phyloP scores from a whole-genome alignment of 2,888 invertebrate species.

The Schizaphis graminum region DNA sequence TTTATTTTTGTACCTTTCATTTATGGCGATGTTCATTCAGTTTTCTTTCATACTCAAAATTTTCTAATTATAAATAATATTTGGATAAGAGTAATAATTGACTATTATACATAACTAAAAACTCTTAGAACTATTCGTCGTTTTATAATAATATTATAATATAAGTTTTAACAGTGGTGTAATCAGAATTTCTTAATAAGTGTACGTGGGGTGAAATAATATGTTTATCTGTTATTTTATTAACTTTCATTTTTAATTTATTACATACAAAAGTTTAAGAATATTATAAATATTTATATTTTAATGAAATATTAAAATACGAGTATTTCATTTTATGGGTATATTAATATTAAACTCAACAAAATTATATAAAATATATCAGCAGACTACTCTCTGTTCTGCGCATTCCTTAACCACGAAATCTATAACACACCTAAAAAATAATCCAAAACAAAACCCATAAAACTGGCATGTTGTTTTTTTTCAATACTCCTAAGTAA shows the following conservation, averaged over 20 bases:
- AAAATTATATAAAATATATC: too few species aligned
- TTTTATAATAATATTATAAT: neutral
- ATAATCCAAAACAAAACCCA: too few species aligned
- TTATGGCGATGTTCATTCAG: neutral
- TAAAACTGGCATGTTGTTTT: too few species aligned
- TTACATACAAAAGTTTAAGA: neutral
- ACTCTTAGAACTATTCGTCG: too few species aligned
- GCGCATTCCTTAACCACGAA: too few species aligned
- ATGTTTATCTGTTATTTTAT: neutral
- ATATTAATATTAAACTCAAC: neutral
- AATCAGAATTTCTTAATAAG: neutral
- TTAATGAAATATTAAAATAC: neutral
- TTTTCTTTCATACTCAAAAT: neutral
- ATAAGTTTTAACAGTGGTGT: neutral
- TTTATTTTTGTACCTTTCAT: neutral
- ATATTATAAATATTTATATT: neutral
- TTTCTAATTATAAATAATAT: neutral
- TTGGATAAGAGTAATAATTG: neutral
- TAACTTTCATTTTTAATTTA: neutral
- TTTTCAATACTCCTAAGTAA: too few species aligned
- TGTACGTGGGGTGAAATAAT: neutral
- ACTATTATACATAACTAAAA: neutral
- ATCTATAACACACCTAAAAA: too few species aligned
- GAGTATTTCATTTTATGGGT: neutral
- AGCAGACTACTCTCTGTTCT: too few species aligned